A percentile compares a stretch with the other conserved stretches of the same genome.
phyloP scores from a whole-genome alignment of 2,113 vertebrate genomes.

The Notarius lentiginosus region DNA sequence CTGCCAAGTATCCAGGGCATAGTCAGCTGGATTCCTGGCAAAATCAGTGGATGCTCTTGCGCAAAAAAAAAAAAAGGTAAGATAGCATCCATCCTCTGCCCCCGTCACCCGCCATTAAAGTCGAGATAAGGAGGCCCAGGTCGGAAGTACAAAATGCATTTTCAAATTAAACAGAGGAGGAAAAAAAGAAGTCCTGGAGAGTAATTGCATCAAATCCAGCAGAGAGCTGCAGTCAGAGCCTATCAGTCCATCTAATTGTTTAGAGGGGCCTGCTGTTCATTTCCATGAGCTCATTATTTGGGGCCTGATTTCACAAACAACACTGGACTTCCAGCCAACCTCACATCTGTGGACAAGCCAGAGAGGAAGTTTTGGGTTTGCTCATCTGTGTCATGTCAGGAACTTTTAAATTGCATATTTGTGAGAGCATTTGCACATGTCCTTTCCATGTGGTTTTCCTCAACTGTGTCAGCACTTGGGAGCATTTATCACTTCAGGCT shows the following conservation, averaged over 20 bases:
- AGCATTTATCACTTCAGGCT: conserved; percentile 54
- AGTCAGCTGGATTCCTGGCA: conserved; percentile 53
- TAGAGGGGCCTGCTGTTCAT: conserved; percentile 56
- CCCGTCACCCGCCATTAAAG: conserved; percentile 39
- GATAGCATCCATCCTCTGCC: conserved; percentile 52
- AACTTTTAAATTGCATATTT: conserved; percentile 57
- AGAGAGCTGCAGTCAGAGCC: conserved; percentile 49
- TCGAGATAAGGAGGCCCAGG: conserved; percentile 59
- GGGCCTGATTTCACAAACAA: conserved; percentile 54
- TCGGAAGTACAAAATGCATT: conserved; percentile 61
- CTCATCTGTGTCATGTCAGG: conserved; percentile 60
- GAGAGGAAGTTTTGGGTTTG: conserved; percentile 58
- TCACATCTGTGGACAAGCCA: conserved; percentile 51
- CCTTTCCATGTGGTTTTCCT: conserved; percentile 57
- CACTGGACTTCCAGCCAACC: conserved; percentile 52
- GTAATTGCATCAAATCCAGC: conserved; percentile 57
- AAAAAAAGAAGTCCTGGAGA: conserved; percentile 56
- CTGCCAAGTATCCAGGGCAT: conserved; percentile 42
- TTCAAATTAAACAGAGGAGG: conserved; percentile 57
- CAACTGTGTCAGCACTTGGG: conserved; percentile 56
- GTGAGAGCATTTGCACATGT: conserved; percentile 58
- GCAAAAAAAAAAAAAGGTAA: conserved; percentile 43
- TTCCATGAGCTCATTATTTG: conserved; percentile 59
- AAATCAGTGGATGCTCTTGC: conserved; percentile 45
- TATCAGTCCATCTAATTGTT: conserved; percentile 57